Base-by-base conservation (phyloP, 1,140 invertebrate genomes). In the Psix sp. region DNA sequence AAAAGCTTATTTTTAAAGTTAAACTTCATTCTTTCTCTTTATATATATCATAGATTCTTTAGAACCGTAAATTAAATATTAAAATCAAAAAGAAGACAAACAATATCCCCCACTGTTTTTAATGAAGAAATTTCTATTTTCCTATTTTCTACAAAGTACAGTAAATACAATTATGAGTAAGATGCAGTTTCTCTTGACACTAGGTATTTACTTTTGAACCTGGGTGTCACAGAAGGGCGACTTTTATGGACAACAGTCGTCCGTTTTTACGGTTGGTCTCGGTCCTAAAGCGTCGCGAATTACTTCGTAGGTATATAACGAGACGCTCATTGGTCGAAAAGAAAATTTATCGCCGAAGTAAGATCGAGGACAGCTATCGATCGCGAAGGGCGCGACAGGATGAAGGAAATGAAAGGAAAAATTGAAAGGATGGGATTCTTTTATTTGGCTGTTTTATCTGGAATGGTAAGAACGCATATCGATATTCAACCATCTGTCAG, bases 201-300 rank as follows among this genome's bases (percentile, higher is more conserved):
- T 38, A 7, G n/a, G 57, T 70, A 60, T 70, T 60, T 68, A 68
- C 59, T 68, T 59, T 70, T 54, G 45, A 33, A 52, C 31, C 20
- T 7, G 5, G 17, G 17, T 26, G 42, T 54, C 54, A 36, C 40
- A 49, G 11, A 31, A 52, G 66, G 66, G 54, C 38, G 31, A 60
- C 74, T 82, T 85, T 85, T 83, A 85, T 77, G 62, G 74, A 68
- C 71, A 73, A 76, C 74, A n/a, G n/a, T 74, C 74, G 51, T 18
- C 26, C 40, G 65, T 77, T 78, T 83, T 84, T 83, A 84, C 72
- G 78, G 59, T 75, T 77, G 67, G 76, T 70, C 77, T 62, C 74
- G 77, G 78, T 77, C 77, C 79, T 80, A 80, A 81, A 84, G 81
- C 81, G 77, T 63, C 60, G 71, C 75, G 77, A 83, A 84, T 83